A percentile compares a stretch with the other conserved stretches of the same genome.
These are phyloP conservation scores for Salvelinus namaycush DNA, from an alignment of 2,113 vertebrate species.

Conservation along the genomic window DNA sequence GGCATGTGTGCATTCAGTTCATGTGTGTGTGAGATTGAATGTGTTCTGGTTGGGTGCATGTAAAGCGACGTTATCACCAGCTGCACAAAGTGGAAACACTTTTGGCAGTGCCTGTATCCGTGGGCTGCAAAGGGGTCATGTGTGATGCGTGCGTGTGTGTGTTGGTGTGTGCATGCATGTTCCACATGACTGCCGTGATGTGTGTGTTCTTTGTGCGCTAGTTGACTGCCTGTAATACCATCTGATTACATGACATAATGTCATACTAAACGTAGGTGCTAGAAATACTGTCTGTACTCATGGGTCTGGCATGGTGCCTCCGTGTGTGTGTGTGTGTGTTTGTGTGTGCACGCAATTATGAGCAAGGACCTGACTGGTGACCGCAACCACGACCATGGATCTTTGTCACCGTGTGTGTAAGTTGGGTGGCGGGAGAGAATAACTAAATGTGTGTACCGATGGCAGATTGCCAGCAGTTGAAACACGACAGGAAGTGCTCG, in stretches of 20 bases:
- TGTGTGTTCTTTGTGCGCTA: conserved; percentile 1
- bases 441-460: conserved; percentile 43
- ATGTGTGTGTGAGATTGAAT: background rate
- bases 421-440: conserved; percentile 30
- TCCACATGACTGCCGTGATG: background rate
- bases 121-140: background rate
- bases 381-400: background rate
- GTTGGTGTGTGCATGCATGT: background rate
- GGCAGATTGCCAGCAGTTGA: conserved; percentile 57
- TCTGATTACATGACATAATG: background rate
- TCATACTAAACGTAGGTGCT: background rate
- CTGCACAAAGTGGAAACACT: background rate
- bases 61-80: background rate
- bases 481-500: conserved; percentile 24
- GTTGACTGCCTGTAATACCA: conserved; percentile 3
- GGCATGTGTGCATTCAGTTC: background rate
- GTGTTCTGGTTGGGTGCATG: background rate
- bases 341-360: background rate
- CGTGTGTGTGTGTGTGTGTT: background rate
- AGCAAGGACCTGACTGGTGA: background rate
- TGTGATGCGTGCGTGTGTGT: background rate
- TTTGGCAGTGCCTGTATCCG: background rate
- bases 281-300: background rate
- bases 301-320: too few species aligned
- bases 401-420: background rate